phyloP scores from a whole-genome alignment of 2,888 invertebrate genomes.

The Hydropsyche betteni region DNA sequence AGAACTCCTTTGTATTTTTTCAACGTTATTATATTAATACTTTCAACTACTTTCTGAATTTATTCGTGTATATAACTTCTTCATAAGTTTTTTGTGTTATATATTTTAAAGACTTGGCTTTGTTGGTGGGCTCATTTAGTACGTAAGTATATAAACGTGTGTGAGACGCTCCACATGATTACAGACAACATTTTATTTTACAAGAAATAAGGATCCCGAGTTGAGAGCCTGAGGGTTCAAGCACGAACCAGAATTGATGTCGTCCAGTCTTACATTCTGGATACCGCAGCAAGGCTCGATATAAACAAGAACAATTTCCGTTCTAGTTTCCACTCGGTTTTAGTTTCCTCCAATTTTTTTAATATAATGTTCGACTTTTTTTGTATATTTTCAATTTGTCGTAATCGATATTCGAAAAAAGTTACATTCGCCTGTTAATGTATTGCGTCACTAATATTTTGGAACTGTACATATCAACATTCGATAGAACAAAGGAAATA shows the following conservation, averaged over 20 bases:
- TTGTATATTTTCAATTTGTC: not conserved
- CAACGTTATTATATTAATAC: no score
- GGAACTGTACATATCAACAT: no score
- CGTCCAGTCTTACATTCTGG: slow-evolving; percentile 28
- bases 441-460: no score
- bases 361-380: slow-evolving; percentile 9
- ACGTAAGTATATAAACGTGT: slow-evolving; percentile 3
- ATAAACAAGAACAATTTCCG: no score
- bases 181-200: slow-evolving; percentile 20
- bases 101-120: not conserved
- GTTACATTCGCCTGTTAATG: not conserved
- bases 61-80: no score
- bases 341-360: not conserved
- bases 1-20: no score
- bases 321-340: no score
- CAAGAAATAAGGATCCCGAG: slow-evolving; percentile 22
- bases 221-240: slow-evolving; percentile 30
- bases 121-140: slow-evolving; percentile 21
- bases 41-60: no score
- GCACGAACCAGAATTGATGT: slow-evolving; percentile 34
- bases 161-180: slow-evolving; percentile 14
- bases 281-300: slow-evolving; percentile 7
- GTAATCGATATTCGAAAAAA: slow-evolving; percentile 9
- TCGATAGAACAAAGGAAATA: slow-evolving; percentile 20
- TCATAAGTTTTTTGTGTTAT: no score